Evolutionary conservation across 2,113 vertebrate genomes (phyloP), one percentile per base, ranked within the genome.

Genomic region (Stegostoma tigrinum): DNA sequence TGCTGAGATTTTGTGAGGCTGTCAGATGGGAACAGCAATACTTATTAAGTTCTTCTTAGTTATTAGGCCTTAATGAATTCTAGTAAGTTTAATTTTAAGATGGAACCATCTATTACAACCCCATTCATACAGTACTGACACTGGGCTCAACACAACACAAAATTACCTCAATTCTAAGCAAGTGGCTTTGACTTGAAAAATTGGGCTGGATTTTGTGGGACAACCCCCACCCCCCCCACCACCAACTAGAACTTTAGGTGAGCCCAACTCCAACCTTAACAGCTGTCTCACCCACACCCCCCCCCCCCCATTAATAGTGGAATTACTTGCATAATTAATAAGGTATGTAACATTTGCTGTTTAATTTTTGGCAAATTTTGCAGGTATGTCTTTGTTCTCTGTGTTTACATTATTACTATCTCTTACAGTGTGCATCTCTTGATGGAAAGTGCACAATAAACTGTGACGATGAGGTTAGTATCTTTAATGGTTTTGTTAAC

Each of bases 381-480:
- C 42, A 83, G 30, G 10, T 23, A 17, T 87, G n/a, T 93, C 34
- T 93, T 38, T 66, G n/a, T 93, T 91, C 66, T 48, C 14, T 1
- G 14, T 30, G 68, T 14, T 95, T 27, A 72, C 23, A 30, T 1
- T 96, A 30, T 96, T 87, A 0, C 0, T 96, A 0, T 96, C 0
- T 24, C 94, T 78, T 96, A 45, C 96, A 99, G 99, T 99, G 99
- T 96, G 98, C 99, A 3, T 98, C 99, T 21, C 97, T 99, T 0
- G 98, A 99, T 96, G 99, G 99, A 38, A 99, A 98, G 95, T 99
- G 99, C 97, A 98, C 99, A 96, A 99, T 99, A 97, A 99, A 98
- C 97, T 99, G 99, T 93, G 99, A 99, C 61, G 98, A 99, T 67
- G 98, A 99, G 97, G 99, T 99, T 96, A 97, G 98, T 97, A 68